These are phyloP conservation scores for Exocentrus adspersus DNA, from an alignment of 2,888 invertebrate species.

Conservation along the genomic window DNA sequence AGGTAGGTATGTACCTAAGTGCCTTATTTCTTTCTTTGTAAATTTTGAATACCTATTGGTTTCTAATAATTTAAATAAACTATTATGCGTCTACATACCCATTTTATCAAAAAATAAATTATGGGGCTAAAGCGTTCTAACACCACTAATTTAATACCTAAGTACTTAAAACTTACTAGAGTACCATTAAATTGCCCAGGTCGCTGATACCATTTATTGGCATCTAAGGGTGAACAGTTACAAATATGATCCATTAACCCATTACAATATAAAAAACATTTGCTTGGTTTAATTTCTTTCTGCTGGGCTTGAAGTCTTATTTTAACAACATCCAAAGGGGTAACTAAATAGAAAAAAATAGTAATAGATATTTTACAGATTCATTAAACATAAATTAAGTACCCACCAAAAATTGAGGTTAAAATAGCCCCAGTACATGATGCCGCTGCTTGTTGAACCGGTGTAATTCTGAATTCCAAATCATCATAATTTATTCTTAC, in stretches of 20 bases:
- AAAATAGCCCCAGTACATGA: constrained; percentile 89
- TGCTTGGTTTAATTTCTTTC: constrained; percentile 81
- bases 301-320: constrained; percentile 96
- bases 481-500: constrained; percentile 67
- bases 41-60: too few relatives aligned
- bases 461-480: constrained; percentile 79
- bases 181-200: constrained; percentile 80
- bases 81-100: too few relatives aligned
- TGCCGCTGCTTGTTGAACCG: constrained; percentile 84
- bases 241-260: constrained; percentile 99
- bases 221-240: constrained; percentile 72
- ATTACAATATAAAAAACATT: constrained; percentile 96
- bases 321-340: constrained; percentile 99
- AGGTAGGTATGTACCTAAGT: too few relatives aligned
- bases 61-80: too few relatives aligned
- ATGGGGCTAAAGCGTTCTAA: too few relatives aligned
- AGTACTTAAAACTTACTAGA: constrained; percentile 73
- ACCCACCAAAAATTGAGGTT: constrained; percentile 87
- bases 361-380: constrained; percentile 18
- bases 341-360: constrained; percentile 74
- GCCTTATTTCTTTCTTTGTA: too few relatives aligned
- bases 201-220: constrained; percentile 70
- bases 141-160: too few relatives aligned
- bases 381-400: constrained; percentile 10
- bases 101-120: too few relatives aligned